Evolutionary conservation across 2,113 vertebrate species (phyloP).

Genomic region (Anolis sagrei): DNA sequence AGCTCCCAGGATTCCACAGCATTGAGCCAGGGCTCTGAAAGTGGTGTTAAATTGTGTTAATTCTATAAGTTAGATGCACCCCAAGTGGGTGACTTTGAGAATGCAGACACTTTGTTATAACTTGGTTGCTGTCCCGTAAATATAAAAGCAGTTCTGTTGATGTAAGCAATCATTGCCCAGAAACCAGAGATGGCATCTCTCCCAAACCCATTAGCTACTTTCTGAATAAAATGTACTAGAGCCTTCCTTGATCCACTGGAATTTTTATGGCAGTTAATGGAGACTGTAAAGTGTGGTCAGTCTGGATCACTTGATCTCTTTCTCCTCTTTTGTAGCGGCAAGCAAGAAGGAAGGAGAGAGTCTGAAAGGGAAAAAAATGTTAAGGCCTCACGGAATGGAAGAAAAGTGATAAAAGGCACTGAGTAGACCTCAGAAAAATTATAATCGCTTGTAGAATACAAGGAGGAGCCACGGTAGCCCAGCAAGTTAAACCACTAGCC

Average conservation of each 20-base stretch:
- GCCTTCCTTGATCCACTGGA: slow-evolving; percentile 70
- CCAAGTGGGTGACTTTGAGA: slow-evolving; percentile 8
- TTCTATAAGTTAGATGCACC: too few species aligned
- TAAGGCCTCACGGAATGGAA: slow-evolving; percentile 45
- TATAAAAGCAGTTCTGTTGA: slow-evolving; percentile 36
- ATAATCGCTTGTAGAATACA: too few species aligned
- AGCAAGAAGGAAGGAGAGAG: not conserved
- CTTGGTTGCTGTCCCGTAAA: slow-evolving; percentile 39
- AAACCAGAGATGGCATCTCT: slow-evolving; percentile 67
- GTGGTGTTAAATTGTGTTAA: too few species aligned
- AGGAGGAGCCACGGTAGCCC: too few species aligned
- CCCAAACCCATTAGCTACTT: slow-evolving; percentile 69
- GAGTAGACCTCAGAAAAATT: not conserved
- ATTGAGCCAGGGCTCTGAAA: too few species aligned
- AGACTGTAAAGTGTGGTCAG: slow-evolving; percentile 67
- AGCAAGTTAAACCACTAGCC: too few species aligned
- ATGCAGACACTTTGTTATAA: slow-evolving; percentile 56
- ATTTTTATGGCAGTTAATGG: slow-evolving; percentile 69
- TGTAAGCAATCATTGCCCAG: slow-evolving; percentile 52
- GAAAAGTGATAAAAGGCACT: not conserved
- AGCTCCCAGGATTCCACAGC: too few species aligned
- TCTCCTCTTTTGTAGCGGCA: slow-evolving; percentile 11
- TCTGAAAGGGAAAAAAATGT: slow-evolving; percentile 23
- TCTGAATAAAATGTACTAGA: slow-evolving; percentile 58
- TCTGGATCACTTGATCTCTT: slow-evolving; percentile 48